Evolutionary conservation across 2,888 invertebrate species (phyloP), one percentile per base, ranked within the genome.

Genomic region (Callimorpha dominula): DNA sequence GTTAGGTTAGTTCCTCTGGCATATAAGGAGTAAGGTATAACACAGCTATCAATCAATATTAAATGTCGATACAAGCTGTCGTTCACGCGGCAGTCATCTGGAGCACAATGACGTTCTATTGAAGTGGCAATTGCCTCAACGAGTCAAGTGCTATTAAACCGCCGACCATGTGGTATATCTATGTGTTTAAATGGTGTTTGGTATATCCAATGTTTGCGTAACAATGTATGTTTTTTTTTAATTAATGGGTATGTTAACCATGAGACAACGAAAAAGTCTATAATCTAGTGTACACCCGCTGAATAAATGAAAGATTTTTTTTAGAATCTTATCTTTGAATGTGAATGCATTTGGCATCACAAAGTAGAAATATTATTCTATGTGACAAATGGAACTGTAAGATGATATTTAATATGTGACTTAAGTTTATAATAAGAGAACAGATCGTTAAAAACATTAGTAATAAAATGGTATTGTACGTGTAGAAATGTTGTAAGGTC

Each of bases 71-170:
- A 65, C 72, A 75, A 78, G 72, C 74, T 78, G 72, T 77, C 73
- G 75, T 75, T 77, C 69, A 70, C 31, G 64, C 71, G 74, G 6
- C 70, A 49, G 71, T 73, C 71, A 75, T 72, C 68, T 74, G 72
- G 69, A 72, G 65, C 62, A 71, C 67, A 73, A 74, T 82, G 74
- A 76, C 74, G 72, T 57, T 68, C 57, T 60, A 52, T 64, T 68
- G 72, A 54, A 64, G 54, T 52, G 66, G 64, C 77, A 81, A 81
- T 81, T 81, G 81, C 60, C 83, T 82, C 75, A 81, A 80, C 74
- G 81, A 81, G 54, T 7, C 52, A 71, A 70, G 65, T 54, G 62
- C 49, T 50, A 71, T 71, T 65, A 65, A 65, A 43, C 40, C 63
- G 40, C 5, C 20, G 14, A 14, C 60, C 60, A 60, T 60, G 31